Evolutionary conservation across 2,888 invertebrate genomes (phyloP), one percentile per base, ranked within the genome.

Genomic region (Mechanitis mazaeus): DNA sequence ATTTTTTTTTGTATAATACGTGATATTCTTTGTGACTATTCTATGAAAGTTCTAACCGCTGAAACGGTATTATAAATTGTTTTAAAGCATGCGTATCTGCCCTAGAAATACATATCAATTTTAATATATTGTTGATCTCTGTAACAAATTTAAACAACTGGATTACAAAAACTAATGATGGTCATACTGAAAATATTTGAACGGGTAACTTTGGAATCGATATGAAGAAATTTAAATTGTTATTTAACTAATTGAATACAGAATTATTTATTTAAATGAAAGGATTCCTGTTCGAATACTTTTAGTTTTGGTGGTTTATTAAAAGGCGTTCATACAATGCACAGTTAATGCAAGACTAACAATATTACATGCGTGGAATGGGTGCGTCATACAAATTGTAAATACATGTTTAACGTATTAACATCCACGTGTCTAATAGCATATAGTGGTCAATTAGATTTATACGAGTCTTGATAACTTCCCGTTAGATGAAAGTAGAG

Each of bases 381-480:
- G 75, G 79, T 79, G 83, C 84, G 83, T 78, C 86, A 85, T 85
- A 83, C 75, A 81, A 83, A 84, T 84, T 90, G 89, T 90, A 90
- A 87, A 90, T 89, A 89, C 79, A 84, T 75, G 77, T 84, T 85
- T 84, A 84, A 81, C 84, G 83, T 87, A 85, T 85, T 85, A 61
- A 79, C 75, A 81, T 83, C 88, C 89, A 85, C 87, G 88, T 86
- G 80, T 86, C 65, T 85, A 83, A 86, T 83, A 83, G 80, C 79
- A 79, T 80, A 75, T 81, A 84, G 83, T 83, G 83, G 89, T 90
- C 89, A 90, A 88, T 90, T 89, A 90, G 80, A 83, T 80, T 78
- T 81, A 78, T 80, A 83, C 79, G 77, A 83, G 79, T 77, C 78
- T 79, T 86, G 84, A 84, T 82, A 78, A 79, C 11, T 42, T 42